A percentile compares a stretch with the other conserved stretches of the same genome.
phyloP scores from a whole-genome alignment of 2,888 invertebrate species.

The Agrotis segetum region DNA sequence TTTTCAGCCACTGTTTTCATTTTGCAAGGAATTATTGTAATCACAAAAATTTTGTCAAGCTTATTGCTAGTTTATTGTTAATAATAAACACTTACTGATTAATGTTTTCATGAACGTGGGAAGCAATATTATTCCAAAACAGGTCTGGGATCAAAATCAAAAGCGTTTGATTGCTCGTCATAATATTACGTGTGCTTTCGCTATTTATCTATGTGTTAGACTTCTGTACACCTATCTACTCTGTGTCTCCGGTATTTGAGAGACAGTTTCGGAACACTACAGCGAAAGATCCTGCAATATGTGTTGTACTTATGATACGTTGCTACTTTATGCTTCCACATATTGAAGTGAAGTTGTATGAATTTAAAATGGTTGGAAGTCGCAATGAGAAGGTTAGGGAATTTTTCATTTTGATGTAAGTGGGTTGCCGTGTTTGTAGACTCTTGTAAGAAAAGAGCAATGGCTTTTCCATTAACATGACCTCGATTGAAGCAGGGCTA shows the following conservation, averaged over 20 bases:
- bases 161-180: too few species aligned
- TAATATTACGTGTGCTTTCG: not conserved
- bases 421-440: not conserved
- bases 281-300: conserved; percentile 49
- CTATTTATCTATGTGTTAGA: not conserved
- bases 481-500: not conserved
- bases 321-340: conserved; percentile 43
- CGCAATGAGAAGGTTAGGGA: conserved; percentile 21
- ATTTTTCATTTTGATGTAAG: conserved; percentile 14
- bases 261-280: conserved; percentile 43
- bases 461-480: not conserved
- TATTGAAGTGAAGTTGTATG: conserved; percentile 47
- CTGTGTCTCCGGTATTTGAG: conserved; percentile 25
- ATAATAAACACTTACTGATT: too few species aligned
- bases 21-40: too few species aligned
- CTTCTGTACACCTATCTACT: conserved; percentile 7
- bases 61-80: too few species aligned
- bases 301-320: conserved; percentile 33
- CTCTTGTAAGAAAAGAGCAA: not conserved
- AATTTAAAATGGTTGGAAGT: conserved; percentile 38
- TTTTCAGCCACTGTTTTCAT: too few species aligned
- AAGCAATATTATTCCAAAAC: too few species aligned
- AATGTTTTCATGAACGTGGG: too few species aligned
- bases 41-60: too few species aligned
- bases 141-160: too few species aligned